Evolutionary conservation across 2,888 invertebrate species (phyloP), one percentile per base, ranked within the genome.

Genomic region (Diachrysia chrysitis): DNA sequence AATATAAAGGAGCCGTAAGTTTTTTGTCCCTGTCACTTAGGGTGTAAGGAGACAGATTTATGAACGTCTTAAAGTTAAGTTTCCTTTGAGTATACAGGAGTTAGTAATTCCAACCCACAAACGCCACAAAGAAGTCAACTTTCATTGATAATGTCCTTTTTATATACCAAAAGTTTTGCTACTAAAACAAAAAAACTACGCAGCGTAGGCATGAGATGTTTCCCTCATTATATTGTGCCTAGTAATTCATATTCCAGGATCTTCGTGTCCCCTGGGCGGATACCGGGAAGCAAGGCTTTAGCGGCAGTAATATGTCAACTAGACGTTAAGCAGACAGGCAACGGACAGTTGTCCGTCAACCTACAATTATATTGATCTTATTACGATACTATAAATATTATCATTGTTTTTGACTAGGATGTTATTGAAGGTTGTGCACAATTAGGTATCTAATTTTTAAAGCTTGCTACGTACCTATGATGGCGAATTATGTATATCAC

Each of bases 261-360:
- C 63, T 67, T 57, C n/a, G 3, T 7, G 4, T 73, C 82, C 69
- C 73, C 37, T 48, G 81, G 71, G 83, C 55, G 81, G 70, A 78
- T 57, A 54, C 59, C 61, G 29, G 63, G 63, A 63, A 58, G 73
- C 70, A 66, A 63, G 58, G 73, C 70, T 72, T 71, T 76, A 54
- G 60, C 19, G 65, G 42, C 61, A 16, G 69, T 71, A 65, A 71
- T 59, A 79, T 65, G 78, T 78, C 78, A 69, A 21, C 21, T 58
- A 37, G 78, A 82, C 77, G 62, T 48, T 83, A 82, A 83, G 71
- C 62, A 65, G 83, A 83, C 82, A 69, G 35, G 76, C 54, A 73
- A 83, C 51, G 51, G 83, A 80, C 78, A 64, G 23, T 16, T 19
- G 62, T 12, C 63, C 35, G 66, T 69, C 79, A 16, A n/a, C 23